Conservation (phyloP, 2,797 vertebrate species). For the Gallinago nigripennis region DNA sequence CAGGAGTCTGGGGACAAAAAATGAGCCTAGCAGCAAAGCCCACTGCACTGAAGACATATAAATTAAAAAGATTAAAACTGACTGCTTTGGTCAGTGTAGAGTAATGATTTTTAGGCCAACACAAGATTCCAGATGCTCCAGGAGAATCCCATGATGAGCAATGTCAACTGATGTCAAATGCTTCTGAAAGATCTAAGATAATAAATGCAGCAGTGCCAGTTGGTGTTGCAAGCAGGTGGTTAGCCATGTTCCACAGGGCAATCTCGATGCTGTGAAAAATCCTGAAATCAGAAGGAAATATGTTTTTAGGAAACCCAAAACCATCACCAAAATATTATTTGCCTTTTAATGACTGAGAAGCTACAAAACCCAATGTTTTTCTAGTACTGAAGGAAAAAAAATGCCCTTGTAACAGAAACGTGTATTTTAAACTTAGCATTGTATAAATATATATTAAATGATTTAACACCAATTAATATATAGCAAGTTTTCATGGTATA, state of each 20-base stretch:
- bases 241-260: slow-evolving; percentile 7
- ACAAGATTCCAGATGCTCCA: slow-evolving; percentile 64
- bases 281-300: background rate
- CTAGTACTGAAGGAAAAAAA: background rate
- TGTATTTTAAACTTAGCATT: background rate
- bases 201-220: slow-evolving; percentile 11
- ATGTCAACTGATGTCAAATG: slow-evolving; percentile 61
- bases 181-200: slow-evolving; percentile 40
- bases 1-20: background rate
- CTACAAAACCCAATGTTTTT: background rate
- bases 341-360: background rate
- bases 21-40: background rate
- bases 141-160: slow-evolving; percentile 44
- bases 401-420: background rate
- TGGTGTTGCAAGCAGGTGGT: slow-evolving; percentile 40
- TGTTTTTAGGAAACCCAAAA: background rate
- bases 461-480: background rate
- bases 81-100: slow-evolving; percentile 47
- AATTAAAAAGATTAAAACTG: slow-evolving; percentile 62
- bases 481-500: background rate
- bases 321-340: background rate
- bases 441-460: background rate
- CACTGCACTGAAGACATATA: slow-evolving; percentile 23
- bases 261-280: background rate
- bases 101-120: slow-evolving; percentile 33